Evolutionary conservation across 23 tunicate genomes (phyloP).

Genomic region (Phallusia fumigata): DNA sequence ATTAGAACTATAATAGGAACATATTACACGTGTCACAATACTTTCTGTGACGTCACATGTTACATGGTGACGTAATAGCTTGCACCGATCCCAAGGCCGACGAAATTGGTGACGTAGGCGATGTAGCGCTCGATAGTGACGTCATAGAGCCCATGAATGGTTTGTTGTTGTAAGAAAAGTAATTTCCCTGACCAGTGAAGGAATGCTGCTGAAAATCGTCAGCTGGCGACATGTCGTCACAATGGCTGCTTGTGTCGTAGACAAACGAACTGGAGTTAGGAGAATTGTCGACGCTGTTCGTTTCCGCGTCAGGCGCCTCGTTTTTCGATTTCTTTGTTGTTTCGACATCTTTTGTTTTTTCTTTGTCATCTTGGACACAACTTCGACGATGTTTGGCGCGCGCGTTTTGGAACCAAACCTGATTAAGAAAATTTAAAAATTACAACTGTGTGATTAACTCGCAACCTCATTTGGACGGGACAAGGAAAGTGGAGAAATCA

Average conservation of each 20-base stretch:
- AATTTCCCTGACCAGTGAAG: not conserved
- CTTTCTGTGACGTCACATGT: not conserved
- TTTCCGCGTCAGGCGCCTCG: not conserved
- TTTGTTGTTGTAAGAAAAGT: not conserved
- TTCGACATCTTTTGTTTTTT: constrained; percentile 2
- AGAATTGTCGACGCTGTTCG: not conserved
- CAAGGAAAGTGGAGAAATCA: too few relatives aligned
- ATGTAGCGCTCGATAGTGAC: constrained; percentile 1
- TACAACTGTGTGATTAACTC: too few relatives aligned
- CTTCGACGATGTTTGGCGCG: constrained; percentile 78
- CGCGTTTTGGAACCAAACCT: constrained; percentile 98
- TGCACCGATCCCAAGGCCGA: constrained; percentile 11
- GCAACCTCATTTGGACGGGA: too few relatives aligned
- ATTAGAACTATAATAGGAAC: not conserved
- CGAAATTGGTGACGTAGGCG: constrained; percentile 20
- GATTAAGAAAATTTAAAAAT: not conserved
- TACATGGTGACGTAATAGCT: constrained; percentile 29
- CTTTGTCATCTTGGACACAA: constrained; percentile 22
- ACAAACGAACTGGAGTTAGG: constrained; percentile 19
- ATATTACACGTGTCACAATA: not conserved
- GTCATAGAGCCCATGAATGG: constrained; percentile 16
- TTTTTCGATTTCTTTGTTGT: not conserved
- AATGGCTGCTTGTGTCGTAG: constrained; percentile 15
- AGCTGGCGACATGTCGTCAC: not conserved
- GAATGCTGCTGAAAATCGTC: constrained; percentile 1